Percentiles rank a stretch among this genome's conserved stretches.
These are phyloP conservation scores for Harlomillsia oculata DNA, from an alignment of 1,140 invertebrate species.

Conservation along the genomic window DNA sequence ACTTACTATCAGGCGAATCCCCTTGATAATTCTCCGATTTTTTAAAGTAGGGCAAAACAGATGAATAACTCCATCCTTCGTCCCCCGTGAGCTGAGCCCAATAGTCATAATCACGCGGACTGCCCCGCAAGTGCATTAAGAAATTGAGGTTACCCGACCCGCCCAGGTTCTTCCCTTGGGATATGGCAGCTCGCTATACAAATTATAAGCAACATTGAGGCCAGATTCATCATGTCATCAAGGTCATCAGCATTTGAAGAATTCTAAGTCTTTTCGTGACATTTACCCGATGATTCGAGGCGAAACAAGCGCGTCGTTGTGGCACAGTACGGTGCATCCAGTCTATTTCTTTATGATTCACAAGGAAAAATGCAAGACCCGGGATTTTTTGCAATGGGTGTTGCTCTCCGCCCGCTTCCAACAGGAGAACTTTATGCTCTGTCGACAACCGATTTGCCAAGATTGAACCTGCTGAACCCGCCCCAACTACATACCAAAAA, in stretches of 20 bases:
- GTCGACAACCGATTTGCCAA: slow-evolving; percentile 1
- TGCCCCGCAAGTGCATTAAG: slow-evolving; percentile 8
- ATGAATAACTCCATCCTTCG: slow-evolving; percentile 17
- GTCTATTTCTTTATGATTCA: slow-evolving; percentile 19
- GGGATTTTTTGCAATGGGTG: slow-evolving; percentile 18
- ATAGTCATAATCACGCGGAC: slow-evolving; percentile 15
- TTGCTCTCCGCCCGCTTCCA: slow-evolving; percentile 14
- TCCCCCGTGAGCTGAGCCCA: slow-evolving; percentile 21
- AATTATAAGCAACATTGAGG: background rate
- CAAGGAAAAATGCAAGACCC: slow-evolving; percentile 15
- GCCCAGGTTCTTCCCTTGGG: slow-evolving; percentile 8
- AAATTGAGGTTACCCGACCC: slow-evolving; percentile 14
- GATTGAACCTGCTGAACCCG: slow-evolving; percentile 1
- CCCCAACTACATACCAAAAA: background rate
- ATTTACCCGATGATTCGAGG: slow-evolving; percentile 3
- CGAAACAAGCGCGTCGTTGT: slow-evolving; percentile 22
- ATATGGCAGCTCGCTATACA: slow-evolving; percentile 10
- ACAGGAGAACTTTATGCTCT: slow-evolving; percentile 4
- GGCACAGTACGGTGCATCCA: slow-evolving; percentile 17
- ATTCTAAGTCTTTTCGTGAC: background rate
- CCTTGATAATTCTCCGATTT: slow-evolving; percentile 55
- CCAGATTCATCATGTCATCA: background rate
- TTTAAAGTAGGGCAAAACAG: slow-evolving; percentile 66
- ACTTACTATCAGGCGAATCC: slow-evolving; percentile 11
- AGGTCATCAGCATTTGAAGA: background rate